phyloP scores from a whole-genome alignment of 2,888 invertebrate species.

The Caenorhabditis angaria region DNA sequence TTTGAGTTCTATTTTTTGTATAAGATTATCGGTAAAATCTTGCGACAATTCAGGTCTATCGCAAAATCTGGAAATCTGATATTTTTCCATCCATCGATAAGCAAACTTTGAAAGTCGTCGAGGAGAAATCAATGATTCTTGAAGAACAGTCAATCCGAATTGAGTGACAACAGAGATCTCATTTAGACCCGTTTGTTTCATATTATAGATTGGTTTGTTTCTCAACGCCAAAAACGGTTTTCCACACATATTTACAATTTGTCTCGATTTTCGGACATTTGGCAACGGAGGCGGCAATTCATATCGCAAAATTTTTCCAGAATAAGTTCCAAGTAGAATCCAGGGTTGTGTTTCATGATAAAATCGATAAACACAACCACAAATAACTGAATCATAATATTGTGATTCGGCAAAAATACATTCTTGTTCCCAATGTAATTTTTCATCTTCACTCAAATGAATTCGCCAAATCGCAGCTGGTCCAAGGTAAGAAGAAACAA shows the following conservation, averaged over 20 bases:
- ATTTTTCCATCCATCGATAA: slow-evolving; percentile 12
- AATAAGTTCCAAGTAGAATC: slow-evolving; percentile 30
- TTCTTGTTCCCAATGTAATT: slow-evolving; percentile 30
- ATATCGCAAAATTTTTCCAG: slow-evolving; percentile 35
- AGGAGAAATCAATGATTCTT: slow-evolving; percentile 8
- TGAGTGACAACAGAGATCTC: slow-evolving; percentile 31
- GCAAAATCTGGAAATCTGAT: slow-evolving; percentile 11
- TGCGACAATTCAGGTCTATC: background rate
- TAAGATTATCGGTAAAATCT: slow-evolving; percentile 9
- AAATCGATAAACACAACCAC: slow-evolving; percentile 36
- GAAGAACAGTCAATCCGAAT: slow-evolving; percentile 28
- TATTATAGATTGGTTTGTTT: slow-evolving; percentile 13
- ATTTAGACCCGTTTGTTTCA: slow-evolving; percentile 35
- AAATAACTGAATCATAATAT: slow-evolving; percentile 37
- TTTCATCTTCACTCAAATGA: slow-evolving; percentile 29
- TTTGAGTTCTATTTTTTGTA: slow-evolving; percentile 14
- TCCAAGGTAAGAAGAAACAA: slow-evolving; percentile 41
- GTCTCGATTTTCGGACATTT: slow-evolving; percentile 12
- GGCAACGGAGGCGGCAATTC: slow-evolving; percentile 30
- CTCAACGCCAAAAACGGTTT: slow-evolving; percentile 21
- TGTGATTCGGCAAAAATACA: slow-evolving; percentile 26
- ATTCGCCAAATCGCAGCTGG: slow-evolving; percentile 38
- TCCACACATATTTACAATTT: slow-evolving; percentile 2
- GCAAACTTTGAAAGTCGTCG: slow-evolving; percentile 9
- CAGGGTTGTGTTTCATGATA: slow-evolving; percentile 29